A percentile compares a stretch with the other conserved stretches of the same genome.
Conservation (phyloP, 2,797 vertebrate species). For the Monodelphis domestica region DNA sequence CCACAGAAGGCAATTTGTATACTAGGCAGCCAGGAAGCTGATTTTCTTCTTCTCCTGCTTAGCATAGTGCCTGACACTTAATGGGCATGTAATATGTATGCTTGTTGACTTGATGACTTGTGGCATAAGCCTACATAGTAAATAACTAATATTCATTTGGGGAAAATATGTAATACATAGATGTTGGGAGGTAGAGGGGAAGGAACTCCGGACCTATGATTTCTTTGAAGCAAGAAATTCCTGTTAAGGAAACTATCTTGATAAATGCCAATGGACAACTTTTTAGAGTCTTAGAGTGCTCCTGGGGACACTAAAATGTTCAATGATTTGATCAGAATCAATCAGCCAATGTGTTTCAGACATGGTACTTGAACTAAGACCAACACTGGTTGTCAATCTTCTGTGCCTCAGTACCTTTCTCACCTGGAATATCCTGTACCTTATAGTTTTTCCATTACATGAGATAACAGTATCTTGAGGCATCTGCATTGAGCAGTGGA, state of each 20-base stretch:
- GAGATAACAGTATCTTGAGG: not conserved
- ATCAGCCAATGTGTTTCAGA: not conserved
- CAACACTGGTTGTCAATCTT: not conserved
- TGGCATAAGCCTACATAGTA: not conserved
- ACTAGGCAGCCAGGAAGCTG: conserved; percentile 34
- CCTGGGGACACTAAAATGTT: not conserved
- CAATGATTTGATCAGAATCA: not conserved
- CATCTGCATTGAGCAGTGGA: not conserved
- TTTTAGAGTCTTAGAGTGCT: not conserved
- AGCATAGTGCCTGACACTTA: not conserved
- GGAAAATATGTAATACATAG: not conserved
- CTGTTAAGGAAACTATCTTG: not conserved
- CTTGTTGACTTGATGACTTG: not conserved
- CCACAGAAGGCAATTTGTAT: conserved; percentile 48
- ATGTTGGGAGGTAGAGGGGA: not conserved
- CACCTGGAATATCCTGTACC: not conserved
- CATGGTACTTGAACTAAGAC: not conserved
- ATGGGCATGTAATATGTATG: not conserved
- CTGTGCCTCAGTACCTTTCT: not conserved
- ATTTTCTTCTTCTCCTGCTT: conserved; percentile 12
- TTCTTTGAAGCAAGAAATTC: not conserved
- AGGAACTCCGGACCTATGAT: not conserved
- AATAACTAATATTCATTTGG: not conserved
- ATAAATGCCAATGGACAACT: not conserved
- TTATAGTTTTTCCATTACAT: not conserved